Evolutionary conservation across 2,888 invertebrate genomes (phyloP), one percentile per base, ranked within the genome.

Genomic region (Drosophila fulvimacula): DNA sequence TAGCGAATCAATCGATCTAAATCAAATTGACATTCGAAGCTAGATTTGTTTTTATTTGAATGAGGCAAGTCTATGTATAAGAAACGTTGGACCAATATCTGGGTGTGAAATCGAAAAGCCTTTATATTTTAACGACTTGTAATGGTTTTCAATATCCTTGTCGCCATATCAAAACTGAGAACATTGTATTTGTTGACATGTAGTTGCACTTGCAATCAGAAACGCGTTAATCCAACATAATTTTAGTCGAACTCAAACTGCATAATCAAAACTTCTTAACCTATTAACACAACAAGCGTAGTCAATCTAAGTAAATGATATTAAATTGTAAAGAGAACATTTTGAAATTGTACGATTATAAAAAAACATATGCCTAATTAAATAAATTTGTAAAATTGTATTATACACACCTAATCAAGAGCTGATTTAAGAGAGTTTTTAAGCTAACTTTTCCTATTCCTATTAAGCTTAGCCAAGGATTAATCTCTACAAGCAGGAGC

Each of bases 101-200:
- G 69, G 17, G 30, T 81, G 72, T 73, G 69, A 60, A 58, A 58
- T 73, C 55, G 34, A 65, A 56, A 65, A 67, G 49, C 41, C 46
- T 53, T 58, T 55, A 48, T 19, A 48, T 70, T 55, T 55, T 27
- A 51, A 48, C 55, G 64, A 62, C 65, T 55, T 56, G 55, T 73
- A 53, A 53, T 76, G 71, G 73, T 85, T 87, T 75, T 62, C 64
- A 66, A 65, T 70, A 73, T 73, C 82, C 76, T 76, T 85, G 71
- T 76, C 90, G 83, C 83, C 83, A 83, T 83, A 89, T 88, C 90
- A 82, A 68, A 75, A 79, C 63, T 61, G 65, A 89, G 62, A 89
- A 84, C 88, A 71, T 79, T 81, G 72, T 86, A 81, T 86, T 86
- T 39, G 11, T 27, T 27, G 13, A 53, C 34, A 15, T 42, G 44